Conservation (phyloP, 2,113 vertebrate species). For the Rutilus rutilus region DNA sequence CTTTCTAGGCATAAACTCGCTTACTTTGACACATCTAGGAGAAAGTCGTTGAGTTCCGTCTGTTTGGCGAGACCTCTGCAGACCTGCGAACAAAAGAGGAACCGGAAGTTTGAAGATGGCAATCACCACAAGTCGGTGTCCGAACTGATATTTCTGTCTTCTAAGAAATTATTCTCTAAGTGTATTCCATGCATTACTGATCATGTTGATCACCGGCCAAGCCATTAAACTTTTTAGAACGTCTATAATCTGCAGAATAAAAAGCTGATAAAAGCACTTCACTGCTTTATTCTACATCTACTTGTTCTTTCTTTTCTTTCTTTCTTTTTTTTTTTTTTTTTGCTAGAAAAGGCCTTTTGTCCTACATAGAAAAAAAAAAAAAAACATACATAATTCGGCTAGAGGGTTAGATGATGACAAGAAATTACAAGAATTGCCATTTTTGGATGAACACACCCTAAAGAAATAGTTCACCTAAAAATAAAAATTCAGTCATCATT, state of each 20-base stretch:
- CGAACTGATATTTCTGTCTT: background rate
- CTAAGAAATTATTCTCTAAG: background rate
- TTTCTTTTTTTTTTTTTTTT: background rate
- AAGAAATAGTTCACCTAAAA: background rate
- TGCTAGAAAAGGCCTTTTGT: background rate
- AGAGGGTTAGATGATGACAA: background rate
- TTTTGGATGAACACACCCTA: background rate
- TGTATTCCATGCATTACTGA: background rate
- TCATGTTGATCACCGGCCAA: background rate
- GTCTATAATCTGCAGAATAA: background rate
- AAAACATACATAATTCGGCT: background rate
- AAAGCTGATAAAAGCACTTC: background rate
- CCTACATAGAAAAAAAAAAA: background rate
- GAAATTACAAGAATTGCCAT: background rate
- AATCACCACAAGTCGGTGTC: background rate
- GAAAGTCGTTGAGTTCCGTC: slow-evolving; percentile 98
- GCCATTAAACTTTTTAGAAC: background rate
- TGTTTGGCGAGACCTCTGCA: slow-evolving; percentile 97
- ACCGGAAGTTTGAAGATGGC: background rate
- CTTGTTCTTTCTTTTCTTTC: background rate
- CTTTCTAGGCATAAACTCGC: slow-evolving; percentile 58
- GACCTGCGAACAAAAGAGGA: slow-evolving; percentile 76
- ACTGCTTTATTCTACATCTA: background rate
- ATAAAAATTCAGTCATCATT: background rate
- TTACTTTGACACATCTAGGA: slow-evolving; percentile 99